Evolutionary conservation across 2,113 vertebrate genomes (phyloP).

Genomic region (Rhinogobius similis): DNA sequence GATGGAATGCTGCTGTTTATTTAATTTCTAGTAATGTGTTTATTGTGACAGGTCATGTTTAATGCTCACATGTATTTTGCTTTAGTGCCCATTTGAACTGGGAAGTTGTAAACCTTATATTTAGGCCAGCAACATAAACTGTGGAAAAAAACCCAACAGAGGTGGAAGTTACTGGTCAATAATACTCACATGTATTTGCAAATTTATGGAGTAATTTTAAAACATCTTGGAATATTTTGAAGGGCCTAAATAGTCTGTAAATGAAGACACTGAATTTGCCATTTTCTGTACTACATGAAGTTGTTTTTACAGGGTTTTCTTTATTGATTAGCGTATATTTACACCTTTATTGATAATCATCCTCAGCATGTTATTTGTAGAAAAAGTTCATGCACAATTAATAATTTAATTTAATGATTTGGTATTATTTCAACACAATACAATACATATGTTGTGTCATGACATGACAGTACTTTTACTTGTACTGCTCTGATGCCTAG

Average conservation of each 20-base stretch:
- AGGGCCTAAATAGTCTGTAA: background rate
- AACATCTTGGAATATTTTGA: background rate
- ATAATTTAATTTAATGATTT: no score
- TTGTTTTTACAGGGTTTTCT: background rate
- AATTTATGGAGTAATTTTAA: background rate
- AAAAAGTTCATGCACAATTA: background rate
- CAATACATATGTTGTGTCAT: background rate
- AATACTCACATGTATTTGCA: background rate
- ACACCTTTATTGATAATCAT: background rate
- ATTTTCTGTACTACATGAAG: background rate
- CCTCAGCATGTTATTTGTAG: background rate
- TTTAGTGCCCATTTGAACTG: conserved; percentile 9
- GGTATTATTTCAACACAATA: background rate
- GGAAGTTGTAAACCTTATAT: conserved; percentile 42
- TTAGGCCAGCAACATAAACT: conserved; percentile 25
- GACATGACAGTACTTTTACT: background rate
- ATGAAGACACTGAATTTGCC: background rate
- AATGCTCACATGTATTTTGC: conserved; percentile 9
- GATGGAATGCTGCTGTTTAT: background rate
- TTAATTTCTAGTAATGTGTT: conserved; percentile 17
- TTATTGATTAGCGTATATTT: background rate
- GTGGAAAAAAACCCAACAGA: conserved; percentile 18
- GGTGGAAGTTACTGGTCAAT: background rate
- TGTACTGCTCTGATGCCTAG: conserved; percentile 17
- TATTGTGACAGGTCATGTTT: conserved; percentile 9